Conservation (phyloP, 2,113 vertebrate genomes). For the Rallus limicola region DNA sequence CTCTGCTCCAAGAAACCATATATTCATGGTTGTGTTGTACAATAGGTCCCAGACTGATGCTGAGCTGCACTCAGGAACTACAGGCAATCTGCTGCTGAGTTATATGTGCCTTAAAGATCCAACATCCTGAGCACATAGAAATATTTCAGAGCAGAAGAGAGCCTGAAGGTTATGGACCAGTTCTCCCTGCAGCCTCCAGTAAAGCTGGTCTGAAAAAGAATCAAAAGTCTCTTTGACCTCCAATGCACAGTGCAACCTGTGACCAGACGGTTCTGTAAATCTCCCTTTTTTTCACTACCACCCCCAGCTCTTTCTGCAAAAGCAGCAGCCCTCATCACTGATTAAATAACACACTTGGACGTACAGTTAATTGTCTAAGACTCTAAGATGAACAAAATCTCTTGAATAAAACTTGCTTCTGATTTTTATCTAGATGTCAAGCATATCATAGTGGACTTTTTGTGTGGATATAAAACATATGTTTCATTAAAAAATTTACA, state of each 20-base stretch:
- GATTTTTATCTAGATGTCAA: background rate
- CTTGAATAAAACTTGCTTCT: background rate
- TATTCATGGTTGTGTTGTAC: background rate
- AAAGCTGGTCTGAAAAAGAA: background rate
- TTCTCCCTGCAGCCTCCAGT: background rate
- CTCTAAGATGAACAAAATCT: background rate
- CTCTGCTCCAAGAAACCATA: background rate
- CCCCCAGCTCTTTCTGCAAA: background rate
- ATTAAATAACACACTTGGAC: background rate
- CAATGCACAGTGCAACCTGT: background rate
- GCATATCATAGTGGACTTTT: background rate
- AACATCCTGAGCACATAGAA: background rate
- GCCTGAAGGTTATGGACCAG: background rate
- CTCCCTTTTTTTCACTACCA: background rate
- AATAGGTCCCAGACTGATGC: background rate
- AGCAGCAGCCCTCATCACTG: background rate
- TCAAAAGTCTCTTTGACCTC: background rate
- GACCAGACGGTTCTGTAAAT: background rate
- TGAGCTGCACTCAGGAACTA: background rate
- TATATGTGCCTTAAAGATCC: background rate
- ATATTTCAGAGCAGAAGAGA: background rate
- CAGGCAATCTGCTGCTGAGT: background rate
- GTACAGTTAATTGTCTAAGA: background rate
- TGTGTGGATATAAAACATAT: background rate
- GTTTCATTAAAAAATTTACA: background rate